Conservation (phyloP, 2,797 vertebrate genomes). For the Pipistrellus pygmaeus region DNA sequence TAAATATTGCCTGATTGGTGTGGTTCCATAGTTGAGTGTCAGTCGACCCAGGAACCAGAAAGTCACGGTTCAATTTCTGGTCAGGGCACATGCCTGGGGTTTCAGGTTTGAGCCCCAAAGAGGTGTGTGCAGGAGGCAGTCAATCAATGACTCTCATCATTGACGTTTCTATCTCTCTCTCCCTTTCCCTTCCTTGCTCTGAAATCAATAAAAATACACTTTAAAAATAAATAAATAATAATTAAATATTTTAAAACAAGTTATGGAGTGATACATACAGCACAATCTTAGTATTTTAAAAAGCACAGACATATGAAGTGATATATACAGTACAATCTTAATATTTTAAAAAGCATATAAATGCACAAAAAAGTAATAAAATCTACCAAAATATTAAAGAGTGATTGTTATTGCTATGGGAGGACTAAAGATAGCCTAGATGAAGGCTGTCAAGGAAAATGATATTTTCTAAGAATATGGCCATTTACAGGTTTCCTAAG, state of each 20-base stretch:
- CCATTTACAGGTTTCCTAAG: constrained; percentile 19
- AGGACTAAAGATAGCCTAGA: constrained; percentile 7
- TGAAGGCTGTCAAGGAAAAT: not conserved
- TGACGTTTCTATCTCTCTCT: no score
- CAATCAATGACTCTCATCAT: no score
- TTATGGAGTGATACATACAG: not conserved
- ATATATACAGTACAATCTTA: not conserved
- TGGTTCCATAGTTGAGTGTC: no score
- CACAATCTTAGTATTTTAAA: not conserved
- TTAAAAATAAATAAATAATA: not conserved
- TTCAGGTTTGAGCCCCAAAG: no score
- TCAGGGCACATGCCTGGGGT: no score
- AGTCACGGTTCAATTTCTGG: no score
- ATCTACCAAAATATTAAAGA: constrained; percentile 36
- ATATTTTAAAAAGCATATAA: constrained; percentile 19
- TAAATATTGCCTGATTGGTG: not conserved
- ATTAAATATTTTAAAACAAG: constrained; percentile 39
- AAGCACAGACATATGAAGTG: not conserved
- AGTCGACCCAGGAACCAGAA: no score
- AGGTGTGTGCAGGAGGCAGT: no score
- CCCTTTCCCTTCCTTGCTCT: no score
- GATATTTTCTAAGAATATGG: constrained; percentile 30
- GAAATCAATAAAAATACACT: no score
- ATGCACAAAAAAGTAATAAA: constrained; percentile 1
- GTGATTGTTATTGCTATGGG: not conserved